Conservation (phyloP, 2,113 vertebrate genomes). For the Crypturellus undulatus region DNA sequence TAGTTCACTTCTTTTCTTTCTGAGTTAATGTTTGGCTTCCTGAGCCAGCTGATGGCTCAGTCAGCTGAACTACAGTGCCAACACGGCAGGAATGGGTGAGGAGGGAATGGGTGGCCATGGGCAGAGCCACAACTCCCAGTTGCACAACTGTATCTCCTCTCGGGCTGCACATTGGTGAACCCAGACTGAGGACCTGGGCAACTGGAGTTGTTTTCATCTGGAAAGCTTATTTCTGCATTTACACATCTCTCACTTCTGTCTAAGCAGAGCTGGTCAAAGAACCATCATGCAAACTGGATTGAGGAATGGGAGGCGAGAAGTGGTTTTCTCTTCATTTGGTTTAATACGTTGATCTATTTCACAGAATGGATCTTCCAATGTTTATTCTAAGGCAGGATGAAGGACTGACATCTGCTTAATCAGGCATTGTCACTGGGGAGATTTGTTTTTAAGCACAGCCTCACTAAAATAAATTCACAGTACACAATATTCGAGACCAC, state of each 20-base stretch:
- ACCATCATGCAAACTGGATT: not conserved
- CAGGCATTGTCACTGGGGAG: not conserved
- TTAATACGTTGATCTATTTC: not conserved
- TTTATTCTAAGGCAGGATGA: not conserved
- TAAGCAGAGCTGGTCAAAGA: not conserved
- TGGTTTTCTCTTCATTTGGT: not conserved
- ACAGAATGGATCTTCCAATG: not conserved
- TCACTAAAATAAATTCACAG: not conserved
- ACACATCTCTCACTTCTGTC: not conserved
- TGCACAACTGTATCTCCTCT: not conserved
- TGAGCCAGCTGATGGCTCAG: not conserved
- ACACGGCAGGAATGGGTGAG: too few relatives aligned
- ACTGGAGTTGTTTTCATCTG: not conserved
- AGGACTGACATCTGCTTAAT: not conserved
- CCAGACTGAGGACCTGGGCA: not conserved
- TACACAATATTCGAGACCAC: not conserved
- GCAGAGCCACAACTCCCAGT: not conserved
- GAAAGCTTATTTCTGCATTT: not conserved
- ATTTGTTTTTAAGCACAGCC: not conserved
- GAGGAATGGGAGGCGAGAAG: not conserved
- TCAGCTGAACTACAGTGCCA: not conserved
- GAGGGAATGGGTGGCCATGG: not conserved
- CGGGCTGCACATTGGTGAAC: not conserved
- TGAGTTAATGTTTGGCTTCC: not conserved
- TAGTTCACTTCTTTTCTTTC: not conserved